Evolutionary conservation across 2,797 vertebrate genomes (phyloP), one percentile per base, ranked within the genome.

Genomic region (Phoebastria nigripes): DNA sequence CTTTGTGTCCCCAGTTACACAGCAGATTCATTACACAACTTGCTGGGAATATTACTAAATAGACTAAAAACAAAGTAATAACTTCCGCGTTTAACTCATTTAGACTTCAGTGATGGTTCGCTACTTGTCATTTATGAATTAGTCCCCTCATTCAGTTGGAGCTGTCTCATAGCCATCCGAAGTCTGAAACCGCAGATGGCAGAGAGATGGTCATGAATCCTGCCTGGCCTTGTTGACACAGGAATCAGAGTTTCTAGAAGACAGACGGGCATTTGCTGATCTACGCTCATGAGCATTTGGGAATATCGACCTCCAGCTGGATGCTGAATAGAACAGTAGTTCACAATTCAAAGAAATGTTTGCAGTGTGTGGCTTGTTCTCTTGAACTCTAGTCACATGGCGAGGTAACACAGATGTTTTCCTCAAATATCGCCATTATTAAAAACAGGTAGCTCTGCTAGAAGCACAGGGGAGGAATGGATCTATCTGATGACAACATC

Each of bases 371-470:
- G 87, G 73, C 74, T 96, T 8, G 3, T 94, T 92, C 76, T 81
- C 69, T 83, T 62, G 46, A 95, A 90, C 77, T 90, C 47, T 6
- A 56, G 78, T 96, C 89, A 91, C 70, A 56, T 37, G 66, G 47
- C 0, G 2, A 90, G 54, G 82, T 56, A 95, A 87, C 80, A 70
- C 90, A 95, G 96, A 96, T 94, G 93, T 90, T 96, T 84, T 90
- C 58, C 85, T 85, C 84, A 89, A 73, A 90, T 92, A 82, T 82
- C 7, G 2, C 51, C 61, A 31, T 93, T 91, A 94, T 95, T 95
- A 93, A 90, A 94, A 91, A 4, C 95, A 95, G 96, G 94, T 96
- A 95, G 80, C 88, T 84, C 58, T 73, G 82, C 49, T 69, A 82
- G 62, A 88, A 93, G 70, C 7, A 4, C 13, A 51, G 76, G 59